Evolutionary conservation across 53 echinoderm and acorn worm genomes (phyloP), one percentile per base, ranked within the genome.

Genomic region (Patiria pectinifera): DNA sequence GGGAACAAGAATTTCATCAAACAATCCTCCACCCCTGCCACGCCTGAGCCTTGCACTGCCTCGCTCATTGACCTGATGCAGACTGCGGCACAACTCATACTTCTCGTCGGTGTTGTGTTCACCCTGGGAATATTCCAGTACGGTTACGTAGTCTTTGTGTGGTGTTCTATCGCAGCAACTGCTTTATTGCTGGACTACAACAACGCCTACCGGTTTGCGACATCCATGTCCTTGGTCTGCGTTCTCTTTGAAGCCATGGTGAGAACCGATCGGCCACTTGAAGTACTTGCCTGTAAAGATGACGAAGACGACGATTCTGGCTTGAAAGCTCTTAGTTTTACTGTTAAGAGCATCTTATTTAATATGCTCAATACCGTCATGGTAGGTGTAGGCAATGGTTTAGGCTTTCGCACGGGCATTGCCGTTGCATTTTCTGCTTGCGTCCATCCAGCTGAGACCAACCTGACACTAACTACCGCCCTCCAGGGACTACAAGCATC

Each of bases 361-460:
- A 88, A 62, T 61, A 71, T 78, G 63, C 16, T 88, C 35, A 76
- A 78, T 45, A 88, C 88, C 44, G 9, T 59, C 4, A 18, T 78
- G 2, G 0, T 61, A 16, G 88, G 88, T 60, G 15, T 78, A 62
- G 76, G 76, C 62, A 1, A n/a, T 19, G 88, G 88, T 59, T 76
- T 88, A 44, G 88, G 88, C 62, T 88, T 77, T 11, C 78, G 88
- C 60, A 88, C 88, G 21, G 88, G 88, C 78, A 78, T 78, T 44
- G 78, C 62, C 47, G 88, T 88, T 43, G 35, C 86, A 3, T 92
- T 92, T 7, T 58, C 77, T 6, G 76, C 60, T 19, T 88, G 60
- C 61, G 35, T 60, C 59, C 88, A 88, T 24, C 88, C 88, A 19
- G 45, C 59, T 53, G 88, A 88, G 45, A 58, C 82, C 9, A 53